Base-by-base conservation (phyloP, 2,113 vertebrate species). In the Passer domesticus region DNA sequence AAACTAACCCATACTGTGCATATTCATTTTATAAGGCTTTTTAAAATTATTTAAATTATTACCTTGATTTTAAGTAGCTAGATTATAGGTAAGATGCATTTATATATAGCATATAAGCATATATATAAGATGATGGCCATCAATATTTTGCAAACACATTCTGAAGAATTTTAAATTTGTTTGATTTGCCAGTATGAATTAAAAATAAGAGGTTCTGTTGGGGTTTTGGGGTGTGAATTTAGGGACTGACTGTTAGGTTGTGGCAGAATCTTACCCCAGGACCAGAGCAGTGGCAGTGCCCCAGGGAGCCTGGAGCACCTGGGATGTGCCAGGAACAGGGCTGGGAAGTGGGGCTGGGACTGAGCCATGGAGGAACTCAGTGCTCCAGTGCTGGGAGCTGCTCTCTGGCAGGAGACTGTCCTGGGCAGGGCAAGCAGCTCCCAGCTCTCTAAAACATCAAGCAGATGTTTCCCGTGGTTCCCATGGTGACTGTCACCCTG, bases 401-500 rank as follows among this genome's bases (percentile, higher is more conserved):
- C 78, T 37, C 1, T 1, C 35, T 35, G 41, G 31, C 44, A 27
- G 30, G 55, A 84, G 69, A 24, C 35, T n/a, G 33, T 41, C 30
- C 83, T 77, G 12, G 22, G 28, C 30, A 30, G 41, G 13, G 9
- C 67, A 15, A 66, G 89, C 74, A 70, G 72, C 82, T 63, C 74
- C 9, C 78, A 47, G 56, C 69, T 69, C 72, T 63, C 27, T 18
- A 20, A 41, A 85, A 49, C 49, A 62, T 55, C 89, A 13, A 49
- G 75, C 70, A 91, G 66, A 91, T 96, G 87, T 87, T 55, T 94
- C 79, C 80, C 62, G 59, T 60, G 81, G 52, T 96, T 96, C 74
- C 97, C 83, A 59, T 77, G 91, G 97, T 60, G 94, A 93, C 93
- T 69, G 49, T 69, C 92, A 79, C 87, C 56, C 67, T 74, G 70